phyloP scores from a whole-genome alignment of 2,797 vertebrate genomes.

The Anniella stebbinsi region DNA sequence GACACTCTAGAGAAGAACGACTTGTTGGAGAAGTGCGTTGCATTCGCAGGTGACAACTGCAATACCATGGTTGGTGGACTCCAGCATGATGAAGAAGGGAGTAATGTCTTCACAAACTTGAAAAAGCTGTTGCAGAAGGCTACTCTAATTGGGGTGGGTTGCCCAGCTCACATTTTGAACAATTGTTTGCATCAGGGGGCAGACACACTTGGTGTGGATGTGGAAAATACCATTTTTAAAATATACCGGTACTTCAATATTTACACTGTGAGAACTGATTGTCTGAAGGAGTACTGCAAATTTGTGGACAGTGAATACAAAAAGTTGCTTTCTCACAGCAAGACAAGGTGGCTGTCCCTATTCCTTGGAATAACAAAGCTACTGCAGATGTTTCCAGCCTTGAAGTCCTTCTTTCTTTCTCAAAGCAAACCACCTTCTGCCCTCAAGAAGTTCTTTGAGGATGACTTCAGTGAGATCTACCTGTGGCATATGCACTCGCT shows the following conservation, averaged over 20 bases:
- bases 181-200: background rate
- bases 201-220: background rate
- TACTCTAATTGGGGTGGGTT: background rate
- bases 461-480: too few species aligned
- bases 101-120: background rate
- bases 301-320: background rate
- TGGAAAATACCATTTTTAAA: background rate
- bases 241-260: background rate
- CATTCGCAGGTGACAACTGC: background rate
- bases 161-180: background rate
- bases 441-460: background rate
- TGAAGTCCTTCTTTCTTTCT: background rate
- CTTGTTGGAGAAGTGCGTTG: background rate
- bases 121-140: background rate
- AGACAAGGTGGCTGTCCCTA: background rate
- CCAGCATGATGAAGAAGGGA: background rate
- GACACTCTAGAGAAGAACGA: background rate
- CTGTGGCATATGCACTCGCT: conserved; percentile 1
- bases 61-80: background rate
- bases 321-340: background rate
- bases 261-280: background rate
- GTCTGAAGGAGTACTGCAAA: background rate
- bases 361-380: background rate
- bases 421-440: background rate
- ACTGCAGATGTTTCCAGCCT: background rate